Base-by-base conservation (phyloP, 2,113 vertebrate species). In the Oreamnos americanus region DNA sequence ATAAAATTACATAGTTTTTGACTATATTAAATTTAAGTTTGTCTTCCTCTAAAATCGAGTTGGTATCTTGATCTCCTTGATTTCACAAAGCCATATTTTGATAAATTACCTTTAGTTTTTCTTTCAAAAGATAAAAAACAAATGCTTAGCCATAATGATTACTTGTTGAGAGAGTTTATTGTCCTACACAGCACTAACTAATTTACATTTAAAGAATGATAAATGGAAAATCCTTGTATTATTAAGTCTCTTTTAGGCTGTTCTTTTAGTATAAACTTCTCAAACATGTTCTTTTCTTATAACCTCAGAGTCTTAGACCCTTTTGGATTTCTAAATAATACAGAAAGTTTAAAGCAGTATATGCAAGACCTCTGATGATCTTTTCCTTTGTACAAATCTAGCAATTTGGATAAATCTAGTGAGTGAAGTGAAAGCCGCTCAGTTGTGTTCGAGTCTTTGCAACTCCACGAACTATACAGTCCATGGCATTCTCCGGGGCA, bases 291-390 rank as follows among this genome's bases (percentile, higher is more conserved):
- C 7, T 95, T 90, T 87, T 93, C 55, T 87, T 83, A 36, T 23
- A 51, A n/a, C 16, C 45, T 6, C 6, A 86, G n/a, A 83, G 8
- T 87, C 91, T 49, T 82, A 71, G 23, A 74, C 25, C 19, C 28
- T 74, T 90, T 82, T 71, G 74, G 51, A 82, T 93, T 94, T 87
- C 30, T 93, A 85, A 93, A 45, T 93, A 97, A 81, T 71, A 71
- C 30, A 91, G 43, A 87, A 87, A 94, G 55, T 87, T 82, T 15
- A 90, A 94, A 94, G 49, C 15, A 79, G 0, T 67, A 1, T 85
- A 64, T 86, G 64, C 14, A 64, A 26, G 36, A 57, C 16, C 19
- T 87, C 49, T 81, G 19, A 5, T 67, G 16, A 76, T 81, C 16
- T 71, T 82, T 87, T 83, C 39, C 58, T 94, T 79, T 45, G 86